Conservation (phyloP, 2,113 vertebrate genomes). For the Antechinus flavipes region DNA sequence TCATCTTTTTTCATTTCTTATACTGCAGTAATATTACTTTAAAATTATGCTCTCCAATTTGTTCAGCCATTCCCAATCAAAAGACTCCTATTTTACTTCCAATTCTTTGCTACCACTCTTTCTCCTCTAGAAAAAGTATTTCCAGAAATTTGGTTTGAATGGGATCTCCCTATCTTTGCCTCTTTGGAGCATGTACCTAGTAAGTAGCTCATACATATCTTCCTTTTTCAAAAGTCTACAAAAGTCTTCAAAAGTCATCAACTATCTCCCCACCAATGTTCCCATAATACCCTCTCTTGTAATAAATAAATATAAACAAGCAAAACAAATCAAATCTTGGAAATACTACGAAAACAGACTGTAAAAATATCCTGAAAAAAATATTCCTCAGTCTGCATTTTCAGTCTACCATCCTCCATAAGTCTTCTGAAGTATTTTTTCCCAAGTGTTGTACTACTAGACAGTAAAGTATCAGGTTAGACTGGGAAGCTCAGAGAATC, state of each 20-base stretch:
- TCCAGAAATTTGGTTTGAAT: background rate
- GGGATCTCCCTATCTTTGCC: background rate
- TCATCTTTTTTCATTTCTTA: background rate
- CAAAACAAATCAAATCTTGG: background rate
- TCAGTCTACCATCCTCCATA: background rate
- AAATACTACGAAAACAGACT: background rate
- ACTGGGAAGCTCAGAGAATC: slow-evolving; percentile 26
- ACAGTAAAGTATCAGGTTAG: background rate
- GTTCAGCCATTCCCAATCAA: background rate
- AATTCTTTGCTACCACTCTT: background rate
- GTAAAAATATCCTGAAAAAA: background rate
- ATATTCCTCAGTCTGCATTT: background rate
- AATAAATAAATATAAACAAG: background rate
- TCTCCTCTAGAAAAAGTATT: background rate
- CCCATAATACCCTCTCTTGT: background rate
- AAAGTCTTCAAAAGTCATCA: background rate
- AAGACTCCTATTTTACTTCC: background rate
- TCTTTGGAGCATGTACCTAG: background rate
- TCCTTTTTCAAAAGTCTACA: background rate
- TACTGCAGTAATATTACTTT: background rate
- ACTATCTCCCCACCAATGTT: background rate
- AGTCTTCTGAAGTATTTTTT: background rate
- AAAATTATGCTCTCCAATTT: background rate
- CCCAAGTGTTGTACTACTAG: background rate
- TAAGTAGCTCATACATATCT: background rate